Percentiles rank a stretch among this genome's conserved stretches.
These are phyloP conservation scores for Iguana delicatissima DNA, from an alignment of 2,797 vertebrate species.

Conservation along the genomic window DNA sequence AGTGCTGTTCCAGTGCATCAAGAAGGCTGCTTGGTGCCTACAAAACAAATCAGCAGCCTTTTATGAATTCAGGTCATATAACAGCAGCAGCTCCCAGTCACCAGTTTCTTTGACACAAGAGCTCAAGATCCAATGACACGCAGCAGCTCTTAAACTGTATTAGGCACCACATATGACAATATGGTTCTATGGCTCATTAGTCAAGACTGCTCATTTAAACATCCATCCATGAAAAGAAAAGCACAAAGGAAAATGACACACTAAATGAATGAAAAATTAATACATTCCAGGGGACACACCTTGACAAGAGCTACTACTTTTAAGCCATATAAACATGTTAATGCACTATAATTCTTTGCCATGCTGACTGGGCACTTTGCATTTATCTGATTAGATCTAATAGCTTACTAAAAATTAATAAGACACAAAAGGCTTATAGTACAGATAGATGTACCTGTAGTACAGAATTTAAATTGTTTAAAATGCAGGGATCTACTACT, in stretches of 20 bases:
- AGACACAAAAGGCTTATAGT: not conserved
- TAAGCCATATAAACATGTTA: constrained; percentile 15
- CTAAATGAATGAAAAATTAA: not conserved
- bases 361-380: not conserved
- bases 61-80: constrained; percentile 3
- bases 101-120: not conserved
- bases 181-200: not conserved
- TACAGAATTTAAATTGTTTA: not conserved
- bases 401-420: constrained; percentile 28
- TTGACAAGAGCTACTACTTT: constrained; percentile 25
- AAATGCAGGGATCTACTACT: not conserved
- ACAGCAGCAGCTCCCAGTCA: not conserved
- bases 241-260: constrained; percentile 34
- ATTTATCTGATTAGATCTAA: not conserved
- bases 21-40: constrained; percentile 97
- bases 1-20: constrained; percentile 96
- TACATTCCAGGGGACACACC: constrained; percentile 40
- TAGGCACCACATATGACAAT: not conserved
- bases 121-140: not conserved
- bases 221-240: constrained; percentile 45
- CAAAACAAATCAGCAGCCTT: constrained; percentile 26
- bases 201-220: not conserved
- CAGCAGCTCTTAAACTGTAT: constrained; percentile 24
- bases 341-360: constrained; percentile 34
- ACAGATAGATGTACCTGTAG: not conserved